These are phyloP conservation scores for Tiliacea citrago DNA, from an alignment of 2,888 invertebrate genomes.

Conservation along the genomic window DNA sequence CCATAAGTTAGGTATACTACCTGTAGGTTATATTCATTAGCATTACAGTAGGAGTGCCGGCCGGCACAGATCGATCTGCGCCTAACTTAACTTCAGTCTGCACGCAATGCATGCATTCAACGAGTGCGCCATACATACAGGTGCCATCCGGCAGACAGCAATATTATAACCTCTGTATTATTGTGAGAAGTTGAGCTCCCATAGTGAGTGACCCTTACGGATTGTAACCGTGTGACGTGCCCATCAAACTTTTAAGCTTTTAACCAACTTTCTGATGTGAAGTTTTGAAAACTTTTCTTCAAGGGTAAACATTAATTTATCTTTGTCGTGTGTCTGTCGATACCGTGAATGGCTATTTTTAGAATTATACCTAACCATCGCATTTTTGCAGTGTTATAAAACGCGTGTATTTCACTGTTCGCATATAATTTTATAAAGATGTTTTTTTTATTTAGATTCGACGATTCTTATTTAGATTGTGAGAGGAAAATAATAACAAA, in stretches of 20 bases:
- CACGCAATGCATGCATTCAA: no score
- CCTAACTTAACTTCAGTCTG: slow-evolving; percentile 9
- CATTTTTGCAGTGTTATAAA: slow-evolving; percentile 8
- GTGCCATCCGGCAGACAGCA: no score
- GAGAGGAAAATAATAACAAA: background rate
- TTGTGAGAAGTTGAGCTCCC: background rate
- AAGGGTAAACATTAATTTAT: slow-evolving; percentile 16
- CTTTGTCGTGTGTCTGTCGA: background rate
- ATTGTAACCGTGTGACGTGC: background rate
- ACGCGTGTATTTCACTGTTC: background rate
- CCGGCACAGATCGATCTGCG: slow-evolving; percentile 17
- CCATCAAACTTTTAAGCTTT: background rate
- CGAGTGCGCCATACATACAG: slow-evolving; percentile 20
- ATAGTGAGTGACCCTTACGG: background rate
- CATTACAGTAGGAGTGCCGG: slow-evolving; percentile 1
- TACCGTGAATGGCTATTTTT: slow-evolving; percentile 20
- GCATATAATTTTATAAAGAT: no score
- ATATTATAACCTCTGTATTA: slow-evolving; percentile 6
- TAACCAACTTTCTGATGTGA: background rate
- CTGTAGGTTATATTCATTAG: slow-evolving; percentile 7
- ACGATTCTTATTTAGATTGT: background rate
- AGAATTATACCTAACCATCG: slow-evolving; percentile 8
- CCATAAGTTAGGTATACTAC: background rate
- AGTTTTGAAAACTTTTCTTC: background rate
- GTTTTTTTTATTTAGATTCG: no score